Percentiles rank a stretch among this genome's conserved stretches.
phyloP scores from a whole-genome alignment of 2,113 vertebrate genomes.

The Benitochromis conjunctus region DNA sequence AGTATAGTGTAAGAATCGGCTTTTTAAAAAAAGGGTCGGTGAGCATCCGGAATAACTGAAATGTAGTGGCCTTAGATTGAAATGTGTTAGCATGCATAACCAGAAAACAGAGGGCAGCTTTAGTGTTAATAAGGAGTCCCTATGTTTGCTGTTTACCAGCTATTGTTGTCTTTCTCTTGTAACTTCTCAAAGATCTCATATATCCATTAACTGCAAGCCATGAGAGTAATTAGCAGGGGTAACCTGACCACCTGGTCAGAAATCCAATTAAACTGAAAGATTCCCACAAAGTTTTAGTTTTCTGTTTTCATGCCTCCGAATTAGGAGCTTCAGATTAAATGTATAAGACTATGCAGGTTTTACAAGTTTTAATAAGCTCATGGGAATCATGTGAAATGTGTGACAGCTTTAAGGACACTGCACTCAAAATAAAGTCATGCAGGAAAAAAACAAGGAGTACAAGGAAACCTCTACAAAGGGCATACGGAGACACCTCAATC shows the following conservation, averaged over 20 bases:
- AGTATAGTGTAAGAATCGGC: rapidly evolving
- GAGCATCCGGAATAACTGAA: not conserved
- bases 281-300: not conserved
- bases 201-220: not conserved
- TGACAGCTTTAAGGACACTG: not conserved
- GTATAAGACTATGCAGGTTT: not conserved
- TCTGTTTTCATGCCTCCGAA: not conserved
- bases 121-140: not conserved
- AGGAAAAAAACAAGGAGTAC: not conserved
- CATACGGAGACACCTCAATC: rapidly evolving
- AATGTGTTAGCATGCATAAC: not conserved
- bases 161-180: not conserved
- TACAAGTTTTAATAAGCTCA: not conserved
- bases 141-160: not conserved
- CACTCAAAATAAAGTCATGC: not conserved
- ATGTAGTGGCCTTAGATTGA: rapidly evolving
- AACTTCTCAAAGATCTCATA: rapidly evolving
- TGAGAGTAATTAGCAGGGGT: not conserved
- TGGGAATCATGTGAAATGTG: not conserved
- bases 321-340: not conserved
- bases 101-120: not conserved
- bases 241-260: not conserved
- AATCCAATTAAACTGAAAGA: not conserved
- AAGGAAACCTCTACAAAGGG: not conserved
- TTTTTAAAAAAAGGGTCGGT: not conserved